phyloP scores from a whole-genome alignment of 1,140 invertebrate species.

The Drosophila triauraria region DNA sequence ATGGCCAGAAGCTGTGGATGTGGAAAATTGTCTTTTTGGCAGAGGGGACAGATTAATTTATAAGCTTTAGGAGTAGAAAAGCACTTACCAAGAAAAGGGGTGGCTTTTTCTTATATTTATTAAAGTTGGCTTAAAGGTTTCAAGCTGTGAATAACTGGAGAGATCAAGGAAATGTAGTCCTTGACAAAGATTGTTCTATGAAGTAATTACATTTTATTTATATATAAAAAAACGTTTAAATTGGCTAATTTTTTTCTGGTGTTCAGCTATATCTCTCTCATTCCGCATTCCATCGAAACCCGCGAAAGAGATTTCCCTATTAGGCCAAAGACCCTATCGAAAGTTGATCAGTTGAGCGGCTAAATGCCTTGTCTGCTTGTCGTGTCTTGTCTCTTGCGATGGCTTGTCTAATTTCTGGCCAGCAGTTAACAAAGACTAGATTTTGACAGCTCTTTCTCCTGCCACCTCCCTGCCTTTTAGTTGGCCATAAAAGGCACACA shows the following conservation, averaged over 20 bases:
- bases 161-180: background rate
- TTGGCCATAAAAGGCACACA: constrained; percentile 38
- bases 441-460: constrained; percentile 49
- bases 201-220: no score
- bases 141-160: background rate
- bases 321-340: constrained; percentile 44
- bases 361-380: constrained; percentile 46
- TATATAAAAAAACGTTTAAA: background rate
- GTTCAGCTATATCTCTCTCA: background rate
- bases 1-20: constrained; percentile 9
- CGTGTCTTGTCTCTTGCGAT: constrained; percentile 12
- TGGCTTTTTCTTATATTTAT: background rate
- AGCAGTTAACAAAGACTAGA: constrained; percentile 44
- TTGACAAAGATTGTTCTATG: no score
- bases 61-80: constrained; percentile 18
- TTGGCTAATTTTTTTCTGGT: background rate
- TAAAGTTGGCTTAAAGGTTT: background rate
- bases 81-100: constrained; percentile 17
- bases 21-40: constrained; percentile 41
- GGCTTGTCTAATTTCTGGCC: constrained; percentile 45
- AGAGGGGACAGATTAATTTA: constrained; percentile 27
- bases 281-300: constrained; percentile 11
- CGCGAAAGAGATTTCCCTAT: constrained; percentile 6
- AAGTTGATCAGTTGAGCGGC: constrained; percentile 42
- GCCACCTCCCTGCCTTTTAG: background rate